Base-by-base conservation (phyloP, 2,113 vertebrate species). In the Melanerpes formicivorus region DNA sequence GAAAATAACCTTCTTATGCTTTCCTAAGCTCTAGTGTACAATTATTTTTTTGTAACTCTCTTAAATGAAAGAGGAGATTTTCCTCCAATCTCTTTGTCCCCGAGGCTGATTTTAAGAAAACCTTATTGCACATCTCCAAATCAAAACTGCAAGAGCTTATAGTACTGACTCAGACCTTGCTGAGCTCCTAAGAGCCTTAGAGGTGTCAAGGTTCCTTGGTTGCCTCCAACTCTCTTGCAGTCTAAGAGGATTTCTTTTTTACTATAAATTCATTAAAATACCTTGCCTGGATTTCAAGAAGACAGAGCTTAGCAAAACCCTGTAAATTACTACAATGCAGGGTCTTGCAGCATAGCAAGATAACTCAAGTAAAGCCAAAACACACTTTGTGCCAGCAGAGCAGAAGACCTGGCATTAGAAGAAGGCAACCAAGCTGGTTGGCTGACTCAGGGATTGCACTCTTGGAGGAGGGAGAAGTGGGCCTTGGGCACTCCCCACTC, bases 81-180 rank as follows among this genome's bases (percentile, higher is more conserved):
- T 50, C 14, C 79, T 76, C 10, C 48, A 58, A 44, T 62, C 42
- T 79, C 44, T 73, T 88, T 30, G 84, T 62, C 9, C 9, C 25
- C 23, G 25, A 85, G 77, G 63, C 17, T 72, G 59, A 72, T 65
- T 90, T 92, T 55, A 92, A 82, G 34, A 90, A 76, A 76, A 74
- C 8, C 11, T 48, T 27, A 48, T 9, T 83, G 44, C 42, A 44
- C 44, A 55, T 30, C 66, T 50, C n/a, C 8, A 86, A 75, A 64
- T 50, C 73, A 74, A 73, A 89, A 56, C 5, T 19, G 11, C 8
- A 64, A 66, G 25, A 30, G 14, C 30, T 79, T 42, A 48, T 5
- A 69, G n/a, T n/a, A 50, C 21, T 0, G 1, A n/a, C 29, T 37
- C 52, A 48, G 37, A 69, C 29, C 18, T 55, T 6, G 2, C 0